Conservation (phyloP, 2,797 vertebrate genomes). For the Acestrorhynchus altus region DNA sequence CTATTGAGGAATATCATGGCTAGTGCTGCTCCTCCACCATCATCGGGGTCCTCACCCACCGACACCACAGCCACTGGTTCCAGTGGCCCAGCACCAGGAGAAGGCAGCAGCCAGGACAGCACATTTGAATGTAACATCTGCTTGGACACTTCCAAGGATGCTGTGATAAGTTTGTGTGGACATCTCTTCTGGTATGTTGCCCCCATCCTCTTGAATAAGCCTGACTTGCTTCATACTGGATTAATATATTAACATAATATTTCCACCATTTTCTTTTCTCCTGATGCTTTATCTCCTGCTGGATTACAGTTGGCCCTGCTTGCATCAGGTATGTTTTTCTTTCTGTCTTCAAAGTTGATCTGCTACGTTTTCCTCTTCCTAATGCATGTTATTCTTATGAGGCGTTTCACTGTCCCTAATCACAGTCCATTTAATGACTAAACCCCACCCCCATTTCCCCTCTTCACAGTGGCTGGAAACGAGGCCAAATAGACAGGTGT, state of each 20-base stretch:
- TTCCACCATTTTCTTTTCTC: constrained; percentile 11
- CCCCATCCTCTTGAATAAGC: background rate
- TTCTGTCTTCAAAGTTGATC: constrained; percentile 57
- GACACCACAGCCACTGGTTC: constrained; percentile 75
- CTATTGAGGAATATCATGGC: constrained; percentile 69
- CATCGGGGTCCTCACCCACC: constrained; percentile 70
- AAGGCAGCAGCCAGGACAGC: constrained; percentile 88
- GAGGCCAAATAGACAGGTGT: constrained; percentile 95
- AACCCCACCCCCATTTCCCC: background rate
- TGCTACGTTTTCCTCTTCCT: background rate
- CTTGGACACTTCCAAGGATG: constrained; percentile 97
- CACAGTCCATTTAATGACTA: no score
- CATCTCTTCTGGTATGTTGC: constrained; percentile 94
- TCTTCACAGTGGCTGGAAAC: constrained; percentile 93
- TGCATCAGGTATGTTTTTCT: constrained; percentile 91
- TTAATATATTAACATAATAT: background rate
- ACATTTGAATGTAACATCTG: constrained; percentile 99
- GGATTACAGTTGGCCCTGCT: constrained; percentile 92
- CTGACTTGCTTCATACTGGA: background rate
- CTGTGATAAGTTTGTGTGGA: constrained; percentile 97
- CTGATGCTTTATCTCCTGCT: constrained; percentile 51
- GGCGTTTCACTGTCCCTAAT: background rate
- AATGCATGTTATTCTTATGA: background rate
- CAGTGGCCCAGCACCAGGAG: constrained; percentile 82
- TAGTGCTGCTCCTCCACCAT: constrained; percentile 67